Conservation (phyloP, 2,888 invertebrate genomes). For the Pyrocoelia pectoralis region DNA sequence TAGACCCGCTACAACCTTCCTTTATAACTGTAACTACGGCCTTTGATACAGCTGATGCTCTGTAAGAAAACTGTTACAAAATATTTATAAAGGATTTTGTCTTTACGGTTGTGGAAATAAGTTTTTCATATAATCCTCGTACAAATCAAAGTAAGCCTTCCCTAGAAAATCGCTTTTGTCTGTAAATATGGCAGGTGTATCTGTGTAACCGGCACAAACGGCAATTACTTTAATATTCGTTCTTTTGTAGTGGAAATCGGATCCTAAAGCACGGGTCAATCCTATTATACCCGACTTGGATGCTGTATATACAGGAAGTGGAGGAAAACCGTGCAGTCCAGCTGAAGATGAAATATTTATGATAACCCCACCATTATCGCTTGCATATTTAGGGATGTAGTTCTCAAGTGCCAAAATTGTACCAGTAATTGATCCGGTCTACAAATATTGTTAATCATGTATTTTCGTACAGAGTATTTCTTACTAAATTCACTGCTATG, state of each 20-base stretch:
- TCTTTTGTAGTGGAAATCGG: constrained; percentile 24
- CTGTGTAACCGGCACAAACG: constrained; percentile 40
- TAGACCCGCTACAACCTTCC: too few species aligned
- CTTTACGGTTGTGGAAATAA: too few species aligned
- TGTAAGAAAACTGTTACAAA: too few species aligned
- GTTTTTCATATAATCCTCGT: too few species aligned
- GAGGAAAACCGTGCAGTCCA: constrained; percentile 32
- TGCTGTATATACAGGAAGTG: constrained; percentile 38
- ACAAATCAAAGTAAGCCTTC: too few species aligned
- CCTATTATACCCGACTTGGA: constrained; percentile 43
- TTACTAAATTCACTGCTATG: constrained; percentile 36
- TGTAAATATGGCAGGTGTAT: background rate
- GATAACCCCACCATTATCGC: constrained; percentile 42
- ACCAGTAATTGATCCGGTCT: constrained; percentile 1
- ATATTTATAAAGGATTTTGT: too few species aligned
- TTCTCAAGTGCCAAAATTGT: background rate
- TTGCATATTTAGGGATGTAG: constrained; percentile 41
- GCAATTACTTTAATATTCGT: constrained; percentile 38
- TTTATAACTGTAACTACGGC: too few species aligned
- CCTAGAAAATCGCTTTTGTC: too few species aligned
- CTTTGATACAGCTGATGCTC: too few species aligned
- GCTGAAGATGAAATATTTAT: constrained; percentile 44
- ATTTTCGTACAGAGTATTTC: constrained; percentile 33
- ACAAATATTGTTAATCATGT: constrained; percentile 40
- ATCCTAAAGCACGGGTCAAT: constrained; percentile 35